Base-by-base conservation (phyloP, 1,140 invertebrate species). In the Cephus cinctus region DNA sequence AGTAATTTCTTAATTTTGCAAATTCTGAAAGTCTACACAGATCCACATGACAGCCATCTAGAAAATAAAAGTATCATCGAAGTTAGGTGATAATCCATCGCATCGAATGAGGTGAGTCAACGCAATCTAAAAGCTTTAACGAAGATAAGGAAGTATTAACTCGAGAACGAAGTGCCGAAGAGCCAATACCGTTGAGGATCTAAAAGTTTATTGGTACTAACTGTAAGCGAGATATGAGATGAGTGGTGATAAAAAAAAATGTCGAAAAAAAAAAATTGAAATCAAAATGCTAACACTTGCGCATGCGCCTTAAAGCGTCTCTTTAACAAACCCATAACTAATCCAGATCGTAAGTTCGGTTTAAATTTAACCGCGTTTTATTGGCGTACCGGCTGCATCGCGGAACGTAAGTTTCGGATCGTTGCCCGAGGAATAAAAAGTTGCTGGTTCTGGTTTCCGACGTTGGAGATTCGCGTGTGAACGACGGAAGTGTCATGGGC, bases 161-260 rank as follows among this genome's bases (percentile, higher is more conserved):
- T 9, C 11, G 2, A 9, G 14, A 30, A 12, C 11, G 14, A 9
- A 30, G 9, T 12, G 27, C 2, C 27, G 27, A 30, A 32, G 22
- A n/a, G 14, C 30, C 41, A n/a, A 44, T 50, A 38, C 36, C 12
- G n/a, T 25, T 25, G 49, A 20, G 23, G 21, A 21, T 25, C 32
- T 15, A 14, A 18, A 9, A 12, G 20, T 9, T 19, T 12, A 31
- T 19, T 14, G 41, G 21, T 21, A 36, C 31, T 18, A 23, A 19
- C 27, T 9, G n/a, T 18, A 30, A 9, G 1, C 27, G 27, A 11
- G 9, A 2, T 9, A 30, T 9, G 11, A 11, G 14, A 11, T 11
- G 9, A 30, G 27, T 9, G 9, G 27, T 30, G 27, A 11, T 30
- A 30, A n/a, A n/a, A n/a, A n/a, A n/a, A n/a, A n/a, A n/a, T n/a